Evolutionary conservation across 2,113 vertebrate species (phyloP).

Genomic region (Gorsachius goisagi): DNA sequence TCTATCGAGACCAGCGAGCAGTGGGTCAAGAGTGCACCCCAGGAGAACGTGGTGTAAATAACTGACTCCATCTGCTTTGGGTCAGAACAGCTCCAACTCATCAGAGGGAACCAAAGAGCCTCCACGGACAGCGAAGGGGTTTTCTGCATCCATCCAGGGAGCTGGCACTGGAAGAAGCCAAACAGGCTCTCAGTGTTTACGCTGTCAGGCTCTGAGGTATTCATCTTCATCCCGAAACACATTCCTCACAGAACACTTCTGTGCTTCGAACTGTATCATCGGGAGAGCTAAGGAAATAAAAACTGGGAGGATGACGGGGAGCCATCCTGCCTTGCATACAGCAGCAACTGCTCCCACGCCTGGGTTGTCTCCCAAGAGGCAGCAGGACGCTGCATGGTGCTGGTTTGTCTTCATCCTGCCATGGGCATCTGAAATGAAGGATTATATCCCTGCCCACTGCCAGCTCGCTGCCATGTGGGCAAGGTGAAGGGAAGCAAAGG

Average conservation of each 20-base stretch:
- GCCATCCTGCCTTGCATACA: background rate
- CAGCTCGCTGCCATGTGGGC: background rate
- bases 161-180: conserved; percentile 43
- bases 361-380: background rate
- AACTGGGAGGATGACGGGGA: background rate
- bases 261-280: background rate
- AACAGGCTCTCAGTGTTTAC: conserved; percentile 37
- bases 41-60: conserved; percentile 38
- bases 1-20: background rate
- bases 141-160: background rate
- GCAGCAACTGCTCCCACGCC: background rate
- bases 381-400: background rate
- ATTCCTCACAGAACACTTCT: conserved; percentile 48
- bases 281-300: background rate
- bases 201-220: background rate
- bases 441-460: background rate
- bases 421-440: background rate
- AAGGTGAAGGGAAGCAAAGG: background rate
- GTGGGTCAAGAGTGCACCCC: conserved; percentile 51
- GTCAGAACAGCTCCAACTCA: conserved; percentile 39
- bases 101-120: conserved; percentile 18
- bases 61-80: conserved; percentile 60
- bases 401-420: background rate
- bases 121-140: background rate
- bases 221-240: conserved; percentile 59